Conservation (phyloP, 2,797 vertebrate genomes). For the Eleutherodactylus coqui region DNA sequence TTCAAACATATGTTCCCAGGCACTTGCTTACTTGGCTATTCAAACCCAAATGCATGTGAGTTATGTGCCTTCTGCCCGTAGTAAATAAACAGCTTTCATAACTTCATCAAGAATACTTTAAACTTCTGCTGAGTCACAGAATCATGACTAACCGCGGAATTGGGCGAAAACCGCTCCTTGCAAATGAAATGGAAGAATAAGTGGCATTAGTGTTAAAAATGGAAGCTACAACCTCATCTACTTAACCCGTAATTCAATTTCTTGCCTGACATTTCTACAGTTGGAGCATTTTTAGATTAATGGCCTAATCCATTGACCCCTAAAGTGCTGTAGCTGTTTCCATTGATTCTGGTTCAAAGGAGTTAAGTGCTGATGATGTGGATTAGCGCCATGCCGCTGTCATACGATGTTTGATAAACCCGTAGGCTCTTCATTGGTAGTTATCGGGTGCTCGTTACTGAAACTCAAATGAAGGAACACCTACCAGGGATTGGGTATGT, state of each 20-base stretch:
- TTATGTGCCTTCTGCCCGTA: slow-evolving; percentile 30
- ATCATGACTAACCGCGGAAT: slow-evolving; percentile 28
- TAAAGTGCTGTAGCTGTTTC: neutral
- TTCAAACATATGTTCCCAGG: slow-evolving; percentile 52
- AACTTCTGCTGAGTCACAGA: slow-evolving; percentile 30
- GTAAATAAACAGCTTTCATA: slow-evolving; percentile 51
- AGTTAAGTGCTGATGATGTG: slow-evolving; percentile 11
- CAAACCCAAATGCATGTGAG: slow-evolving; percentile 14
- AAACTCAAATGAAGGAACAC: neutral
- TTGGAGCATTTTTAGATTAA: neutral
- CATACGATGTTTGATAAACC: neutral
- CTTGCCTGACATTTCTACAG: neutral
- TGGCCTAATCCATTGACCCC: neutral
- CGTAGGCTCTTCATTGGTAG: neutral
- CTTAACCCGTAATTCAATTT: slow-evolving; percentile 10
- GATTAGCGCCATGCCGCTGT: neutral
- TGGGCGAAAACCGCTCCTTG: slow-evolving; percentile 12
- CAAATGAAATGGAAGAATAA: neutral
- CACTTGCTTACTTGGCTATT: slow-evolving; percentile 46
- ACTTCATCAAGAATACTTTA: slow-evolving; percentile 45
- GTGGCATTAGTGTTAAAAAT: neutral
- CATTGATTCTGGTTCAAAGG: neutral
- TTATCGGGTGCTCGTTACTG: neutral
- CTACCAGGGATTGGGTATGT: neutral
- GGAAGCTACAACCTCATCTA: neutral